These are phyloP conservation scores for Smithornis capensis DNA, from an alignment of 2,113 vertebrate genomes.

Conservation along the genomic window DNA sequence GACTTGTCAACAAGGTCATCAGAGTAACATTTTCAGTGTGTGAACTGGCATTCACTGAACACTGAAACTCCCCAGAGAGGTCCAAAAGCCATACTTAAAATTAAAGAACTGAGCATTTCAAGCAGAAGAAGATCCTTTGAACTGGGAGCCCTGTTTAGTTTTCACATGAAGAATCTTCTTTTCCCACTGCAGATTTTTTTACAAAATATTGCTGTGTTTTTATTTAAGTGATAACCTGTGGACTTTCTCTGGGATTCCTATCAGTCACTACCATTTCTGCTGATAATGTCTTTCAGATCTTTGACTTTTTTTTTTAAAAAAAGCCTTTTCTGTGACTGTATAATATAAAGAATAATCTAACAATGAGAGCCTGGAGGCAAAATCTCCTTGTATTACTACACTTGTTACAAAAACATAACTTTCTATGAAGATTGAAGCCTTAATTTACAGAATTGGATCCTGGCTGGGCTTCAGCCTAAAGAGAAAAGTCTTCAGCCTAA, in stretches of 20 bases:
- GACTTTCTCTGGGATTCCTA: neutral
- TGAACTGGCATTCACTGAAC: neutral
- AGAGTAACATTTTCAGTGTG: neutral
- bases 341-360: neutral
- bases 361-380: neutral
- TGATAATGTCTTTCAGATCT: neutral
- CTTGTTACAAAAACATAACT: neutral
- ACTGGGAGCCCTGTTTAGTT: neutral
- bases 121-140: neutral
- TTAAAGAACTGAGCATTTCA: neutral
- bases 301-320: neutral
- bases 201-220: neutral
- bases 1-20: neutral
- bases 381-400: neutral
- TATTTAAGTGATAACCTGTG: neutral
- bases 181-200: neutral
- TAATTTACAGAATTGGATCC: neutral
- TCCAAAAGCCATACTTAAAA: neutral
- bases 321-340: neutral
- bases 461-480: slow-evolving; percentile 61
- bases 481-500: slow-evolving; percentile 67
- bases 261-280: neutral
- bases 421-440: neutral
- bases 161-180: neutral
- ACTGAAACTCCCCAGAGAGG: neutral